Conservation (phyloP, 1,140 invertebrate species). For the Drosophila bocki region DNA sequence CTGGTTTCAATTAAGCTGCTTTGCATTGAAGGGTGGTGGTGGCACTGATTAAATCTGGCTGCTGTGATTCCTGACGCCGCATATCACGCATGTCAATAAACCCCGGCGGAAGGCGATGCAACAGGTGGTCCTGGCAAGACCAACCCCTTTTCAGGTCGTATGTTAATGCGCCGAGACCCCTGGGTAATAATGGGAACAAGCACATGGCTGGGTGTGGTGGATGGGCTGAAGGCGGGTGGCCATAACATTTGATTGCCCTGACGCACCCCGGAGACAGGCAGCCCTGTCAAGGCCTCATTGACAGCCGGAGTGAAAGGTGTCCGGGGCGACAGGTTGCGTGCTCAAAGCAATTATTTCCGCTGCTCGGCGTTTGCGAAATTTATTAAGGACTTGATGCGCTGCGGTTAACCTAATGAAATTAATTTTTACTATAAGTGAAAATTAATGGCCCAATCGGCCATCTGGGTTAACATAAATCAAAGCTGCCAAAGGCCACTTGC, state of each 20-base stretch:
- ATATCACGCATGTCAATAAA: slow-evolving; percentile 41
- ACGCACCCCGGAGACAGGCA: slow-evolving; percentile 27
- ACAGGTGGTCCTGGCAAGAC: slow-evolving; percentile 17
- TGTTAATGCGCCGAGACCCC: slow-evolving; percentile 26
- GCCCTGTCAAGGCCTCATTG: slow-evolving; percentile 11
- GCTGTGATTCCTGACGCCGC: slow-evolving; percentile 37
- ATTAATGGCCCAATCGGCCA: slow-evolving; percentile 24
- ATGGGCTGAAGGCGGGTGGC: slow-evolving; percentile 3
- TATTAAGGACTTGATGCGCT: slow-evolving; percentile 38
- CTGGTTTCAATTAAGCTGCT: slow-evolving; percentile 25
- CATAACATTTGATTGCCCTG: slow-evolving; percentile 38
- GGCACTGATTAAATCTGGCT: slow-evolving; percentile 26
- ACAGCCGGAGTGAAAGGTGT: slow-evolving; percentile 31
- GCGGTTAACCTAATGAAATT: slow-evolving; percentile 48
- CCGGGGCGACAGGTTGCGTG: slow-evolving; percentile 55
- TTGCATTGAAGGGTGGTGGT: not conserved
- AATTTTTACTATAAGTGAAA: slow-evolving; percentile 38
- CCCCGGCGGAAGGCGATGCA: slow-evolving; percentile 4
- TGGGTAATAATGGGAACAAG: slow-evolving; percentile 7
- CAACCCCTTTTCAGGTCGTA: slow-evolving; percentile 38
- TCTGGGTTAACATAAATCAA: slow-evolving; percentile 9
- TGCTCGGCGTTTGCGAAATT: slow-evolving; percentile 35
- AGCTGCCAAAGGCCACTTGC: slow-evolving; percentile 27
- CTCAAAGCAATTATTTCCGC: slow-evolving; percentile 45
- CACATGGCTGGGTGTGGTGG: slow-evolving; percentile 1